Base-by-base conservation (phyloP, 2,113 vertebrate genomes). In the Corydoras sp. region DNA sequence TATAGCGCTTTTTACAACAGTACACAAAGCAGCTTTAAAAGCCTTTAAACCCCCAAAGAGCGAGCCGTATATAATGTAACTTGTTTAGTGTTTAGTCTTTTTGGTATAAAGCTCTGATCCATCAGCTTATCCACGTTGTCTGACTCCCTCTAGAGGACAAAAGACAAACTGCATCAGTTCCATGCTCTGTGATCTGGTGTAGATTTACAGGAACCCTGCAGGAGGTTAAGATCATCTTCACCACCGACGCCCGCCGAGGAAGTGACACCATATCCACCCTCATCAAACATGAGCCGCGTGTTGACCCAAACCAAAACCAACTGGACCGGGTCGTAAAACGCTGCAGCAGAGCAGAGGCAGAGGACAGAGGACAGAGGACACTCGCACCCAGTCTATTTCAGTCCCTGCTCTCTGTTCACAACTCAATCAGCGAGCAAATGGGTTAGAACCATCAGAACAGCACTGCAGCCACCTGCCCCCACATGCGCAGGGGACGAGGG, bases 81-180 rank as follows among this genome's bases (percentile, higher is more conserved):
- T 24, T 24, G 18, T 24, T 24, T 24, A 24, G 18, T 24, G 18
- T 24, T 24, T 24, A 24, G 18, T 24, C 18, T 24, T 24, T 24
- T 24, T 24, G 18, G 18, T 24, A 24, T 24, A 24, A 24, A 24
- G 18, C 1, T 24, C 18, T 24, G 18, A 24, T 24, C 18, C 18
- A 24, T 24, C 18, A 24, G 18, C 18, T 24, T 24, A 24, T 24
- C 18, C 18, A 9, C 7, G 11, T 58, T 48, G 51, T 70, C 67
- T 65, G 30, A 32, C 51, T 3, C 67, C 71, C 71, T 69, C 76
- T 74, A 70, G 76, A 66, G 76, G 76, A 70, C 11, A 77, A 35
- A 56, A 12, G 18, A 9, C 14, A 60, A 8, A 61, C 11, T 73
- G 63, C 63, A 2, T 53, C 14, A 10, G 14, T 14, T 14, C 11